Evolutionary conservation across 2,888 invertebrate genomes (phyloP).

Genomic region (Apomyelois bistriatella): DNA sequence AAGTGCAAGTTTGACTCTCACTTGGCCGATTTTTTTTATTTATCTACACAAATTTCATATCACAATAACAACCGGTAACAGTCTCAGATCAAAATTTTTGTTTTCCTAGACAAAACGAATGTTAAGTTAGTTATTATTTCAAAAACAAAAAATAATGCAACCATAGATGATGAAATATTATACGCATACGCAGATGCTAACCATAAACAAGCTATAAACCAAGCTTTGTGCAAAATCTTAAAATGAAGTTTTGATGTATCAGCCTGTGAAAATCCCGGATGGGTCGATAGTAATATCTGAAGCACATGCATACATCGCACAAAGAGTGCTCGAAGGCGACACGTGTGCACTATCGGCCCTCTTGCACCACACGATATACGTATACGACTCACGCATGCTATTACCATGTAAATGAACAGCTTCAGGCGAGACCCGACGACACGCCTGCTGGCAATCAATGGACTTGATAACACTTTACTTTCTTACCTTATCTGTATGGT

Average conservation of each 20-base stretch:
- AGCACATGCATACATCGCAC: neutral
- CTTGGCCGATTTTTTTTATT: too few species aligned
- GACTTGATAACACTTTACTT: neutral
- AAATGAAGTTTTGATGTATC: neutral
- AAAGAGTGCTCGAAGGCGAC: constrained; percentile 22
- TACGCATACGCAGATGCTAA: too few species aligned
- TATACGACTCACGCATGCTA: neutral
- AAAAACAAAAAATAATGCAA: too few species aligned
- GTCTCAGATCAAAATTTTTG: too few species aligned
- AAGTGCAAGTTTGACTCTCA: too few species aligned
- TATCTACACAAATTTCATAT: too few species aligned
- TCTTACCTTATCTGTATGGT: neutral
- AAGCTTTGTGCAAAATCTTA: too few species aligned
- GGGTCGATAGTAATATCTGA: constrained; percentile 6
- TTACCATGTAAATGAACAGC: constrained; percentile 5
- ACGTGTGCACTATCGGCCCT: constrained; percentile 43
- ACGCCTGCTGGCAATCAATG: neutral
- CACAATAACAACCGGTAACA: too few species aligned
- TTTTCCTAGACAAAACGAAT: too few species aligned
- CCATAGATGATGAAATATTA: too few species aligned
- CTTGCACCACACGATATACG: neutral
- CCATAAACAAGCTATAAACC: too few species aligned
- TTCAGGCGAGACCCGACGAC: neutral
- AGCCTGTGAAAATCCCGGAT: neutral
- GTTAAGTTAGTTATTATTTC: too few species aligned